Evolutionary conservation across 2,888 invertebrate species (phyloP).

Genomic region (Catocala fraxini): DNA sequence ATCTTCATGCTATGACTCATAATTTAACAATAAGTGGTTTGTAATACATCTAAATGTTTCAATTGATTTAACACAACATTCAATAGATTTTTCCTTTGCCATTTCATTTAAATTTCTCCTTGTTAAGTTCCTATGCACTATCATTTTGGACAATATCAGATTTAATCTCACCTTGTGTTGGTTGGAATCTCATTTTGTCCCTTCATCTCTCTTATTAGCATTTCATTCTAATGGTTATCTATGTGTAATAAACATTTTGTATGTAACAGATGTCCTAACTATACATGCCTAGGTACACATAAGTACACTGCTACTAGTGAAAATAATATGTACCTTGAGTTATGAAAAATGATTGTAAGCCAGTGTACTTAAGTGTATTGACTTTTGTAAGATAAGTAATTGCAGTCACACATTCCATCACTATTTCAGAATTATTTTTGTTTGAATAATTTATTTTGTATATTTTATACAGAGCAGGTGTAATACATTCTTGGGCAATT

Average conservation of each 20-base stretch:
- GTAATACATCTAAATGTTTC: slow-evolving; percentile 3
- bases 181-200: slow-evolving; percentile 40
- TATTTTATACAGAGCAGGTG: slow-evolving; percentile 26
- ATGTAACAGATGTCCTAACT: background rate
- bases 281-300: slow-evolving; percentile 23
- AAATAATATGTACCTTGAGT: background rate
- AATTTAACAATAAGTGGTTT: slow-evolving; percentile 3
- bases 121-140: slow-evolving; percentile 17
- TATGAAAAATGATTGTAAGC: background rate
- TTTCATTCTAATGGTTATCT: slow-evolving; percentile 6
- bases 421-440: slow-evolving; percentile 30
- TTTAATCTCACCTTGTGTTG: slow-evolving; percentile 17
- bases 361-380: slow-evolving; percentile 39
- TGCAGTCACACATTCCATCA: slow-evolving; percentile 47
- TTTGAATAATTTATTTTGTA: slow-evolving; percentile 46
- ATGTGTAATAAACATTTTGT: slow-evolving; percentile 2
- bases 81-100: background rate
- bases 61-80: background rate
- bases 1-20: background rate
- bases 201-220: slow-evolving; percentile 19
- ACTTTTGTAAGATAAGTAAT: slow-evolving; percentile 31
- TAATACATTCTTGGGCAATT: slow-evolving; percentile 33
- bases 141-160: slow-evolving; percentile 11
- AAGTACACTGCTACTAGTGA: slow-evolving; percentile 26
- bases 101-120: background rate